Base-by-base conservation (phyloP, 1,140 invertebrate species). In the Teleogryllus occipitalis region DNA sequence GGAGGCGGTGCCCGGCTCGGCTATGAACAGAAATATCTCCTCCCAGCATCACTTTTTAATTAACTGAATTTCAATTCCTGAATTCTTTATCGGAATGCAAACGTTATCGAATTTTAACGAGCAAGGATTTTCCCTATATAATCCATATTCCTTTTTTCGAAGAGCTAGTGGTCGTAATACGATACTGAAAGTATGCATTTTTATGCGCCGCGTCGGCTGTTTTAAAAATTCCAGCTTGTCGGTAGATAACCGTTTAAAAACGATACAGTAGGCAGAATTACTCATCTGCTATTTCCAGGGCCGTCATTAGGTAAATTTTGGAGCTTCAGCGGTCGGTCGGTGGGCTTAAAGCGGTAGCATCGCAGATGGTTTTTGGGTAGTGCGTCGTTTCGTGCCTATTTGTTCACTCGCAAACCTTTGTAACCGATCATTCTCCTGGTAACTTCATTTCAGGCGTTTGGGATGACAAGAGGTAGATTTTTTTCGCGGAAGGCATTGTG, bases 71-170 rank as follows among this genome's bases (percentile, higher is more conserved):
- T 65, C 54, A 10, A 65, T 65, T 18, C 54, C 54, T 65, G 54
- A 65, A 65, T 65, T 14, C 54, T 65, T 65, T 65, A 65, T 65
- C 54, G 54, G 54, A 65, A 65, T 65, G 54, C 54, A 65, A 65
- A 65, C 54, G 54, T 18, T 65, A 65, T 65, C 54, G 54, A 65
- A 65, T 65, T 65, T 65, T 65, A 65, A 65, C 54, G 54, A 65
- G 54, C 54, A 14, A 65, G 10, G 27, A 39, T 65, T 10, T 65
- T 65, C 54, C 54, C 10, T 18, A 65, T 65, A 65, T 65, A 65
- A 65, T 65, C 54, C 18, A 65, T 65, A 65, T 65, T 65, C 54
- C 54, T 65, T 14, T 65, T 18, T 65, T 18, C 10, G 18, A 65
- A 65, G 18, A 65, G 10, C 54, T 18, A 18, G 10, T 7, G 10